These are phyloP conservation scores for Falco concolor DNA, from an alignment of 2,797 vertebrate species.

Conservation along the genomic window DNA sequence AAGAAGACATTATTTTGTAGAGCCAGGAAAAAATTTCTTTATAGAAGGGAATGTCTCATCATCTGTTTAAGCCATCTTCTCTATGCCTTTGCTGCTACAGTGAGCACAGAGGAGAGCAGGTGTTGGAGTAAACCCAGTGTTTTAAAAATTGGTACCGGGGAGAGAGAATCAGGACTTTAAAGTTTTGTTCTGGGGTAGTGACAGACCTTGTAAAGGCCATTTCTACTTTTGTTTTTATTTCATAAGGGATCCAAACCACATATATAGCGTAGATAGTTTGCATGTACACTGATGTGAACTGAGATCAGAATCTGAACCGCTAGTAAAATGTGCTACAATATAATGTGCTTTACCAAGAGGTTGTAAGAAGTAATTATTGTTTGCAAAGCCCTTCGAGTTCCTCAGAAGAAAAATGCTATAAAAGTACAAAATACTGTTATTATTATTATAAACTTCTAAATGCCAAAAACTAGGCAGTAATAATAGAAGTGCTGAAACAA, in stretches of 20 bases:
- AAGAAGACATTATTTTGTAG: neutral
- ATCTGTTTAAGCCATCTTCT: neutral
- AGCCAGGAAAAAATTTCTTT: neutral
- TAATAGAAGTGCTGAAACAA: conserved; percentile 69
- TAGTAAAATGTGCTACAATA: conserved; percentile 7
- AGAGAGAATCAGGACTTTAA: neutral
- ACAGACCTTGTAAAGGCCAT: neutral
- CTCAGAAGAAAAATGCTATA: conserved; percentile 57
- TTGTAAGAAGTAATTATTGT: conserved; percentile 46
- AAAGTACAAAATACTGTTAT: conserved; percentile 61
- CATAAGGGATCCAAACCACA: neutral
- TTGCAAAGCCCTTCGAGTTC: conserved; percentile 24
- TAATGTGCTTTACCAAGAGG: neutral
- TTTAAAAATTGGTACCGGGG: neutral
- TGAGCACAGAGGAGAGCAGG: neutral
- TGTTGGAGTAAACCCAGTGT: neutral
- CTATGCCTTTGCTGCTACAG: neutral
- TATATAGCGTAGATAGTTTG: neutral
- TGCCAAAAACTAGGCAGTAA: conserved; percentile 59
- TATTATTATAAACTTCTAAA: conserved; percentile 63
- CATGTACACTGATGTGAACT: neutral
- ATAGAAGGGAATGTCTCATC: neutral
- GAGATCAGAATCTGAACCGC: neutral
- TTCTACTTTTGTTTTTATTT: neutral
- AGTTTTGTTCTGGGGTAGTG: neutral